A percentile compares a stretch with the other conserved stretches of the same genome.
These are phyloP conservation scores for Chrosomus eos DNA, from an alignment of 2,797 vertebrate genomes.

Conservation along the genomic window DNA sequence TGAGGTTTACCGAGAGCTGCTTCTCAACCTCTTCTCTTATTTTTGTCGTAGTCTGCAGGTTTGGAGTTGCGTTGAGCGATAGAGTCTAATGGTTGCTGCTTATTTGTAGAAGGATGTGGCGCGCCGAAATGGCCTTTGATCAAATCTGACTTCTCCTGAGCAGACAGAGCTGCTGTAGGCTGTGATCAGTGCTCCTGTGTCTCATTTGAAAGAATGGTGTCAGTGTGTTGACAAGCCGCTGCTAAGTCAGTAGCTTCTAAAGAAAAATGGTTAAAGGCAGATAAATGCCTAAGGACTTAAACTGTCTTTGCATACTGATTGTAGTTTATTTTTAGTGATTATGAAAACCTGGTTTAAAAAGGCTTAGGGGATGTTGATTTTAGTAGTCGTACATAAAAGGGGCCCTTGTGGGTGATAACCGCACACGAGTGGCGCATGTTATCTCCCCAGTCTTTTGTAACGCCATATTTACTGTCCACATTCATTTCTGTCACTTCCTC, in stretches of 20 bases:
- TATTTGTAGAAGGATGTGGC: conserved; percentile 77
- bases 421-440: conserved; percentile 67
- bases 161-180: conserved; percentile 72
- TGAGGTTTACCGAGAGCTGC: conserved; percentile 65
- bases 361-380: conserved; percentile 79
- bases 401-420: conserved; percentile 66
- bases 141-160: conserved; percentile 78
- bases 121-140: conserved; percentile 81
- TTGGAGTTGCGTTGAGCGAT: conserved; percentile 73
- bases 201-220: conserved; percentile 86
- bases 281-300: conserved; percentile 82
- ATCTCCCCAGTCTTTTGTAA: conserved; percentile 74
- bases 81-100: conserved; percentile 76
- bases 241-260: conserved; percentile 81
- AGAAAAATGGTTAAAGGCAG: conserved; percentile 79
- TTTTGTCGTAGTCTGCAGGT: conserved; percentile 65
- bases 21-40: conserved; percentile 67
- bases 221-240: conserved; percentile 80
- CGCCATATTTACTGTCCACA: conserved; percentile 75
- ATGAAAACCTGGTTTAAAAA: conserved; percentile 79
- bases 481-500: conserved; percentile 69
- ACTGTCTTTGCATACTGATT: conserved; percentile 80
- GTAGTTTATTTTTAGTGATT: conserved; percentile 84
- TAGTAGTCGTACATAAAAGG: conserved; percentile 76
- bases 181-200: conserved; percentile 79